Evolutionary conservation across 37 sponge, comb jelly and placozoan species (phyloP).

Genomic region (Beroe ovata): DNA sequence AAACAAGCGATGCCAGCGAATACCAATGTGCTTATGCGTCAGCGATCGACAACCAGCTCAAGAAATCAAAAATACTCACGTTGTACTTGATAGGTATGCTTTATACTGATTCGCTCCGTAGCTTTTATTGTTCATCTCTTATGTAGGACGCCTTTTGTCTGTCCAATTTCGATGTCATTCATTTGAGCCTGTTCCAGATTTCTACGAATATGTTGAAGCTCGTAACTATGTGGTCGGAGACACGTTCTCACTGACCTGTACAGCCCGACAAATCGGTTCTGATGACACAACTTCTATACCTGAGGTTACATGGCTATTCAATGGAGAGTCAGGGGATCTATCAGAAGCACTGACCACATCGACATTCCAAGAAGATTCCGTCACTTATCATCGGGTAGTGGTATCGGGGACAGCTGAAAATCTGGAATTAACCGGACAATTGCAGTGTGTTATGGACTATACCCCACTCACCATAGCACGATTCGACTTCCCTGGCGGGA

Average conservation of each 20-base stretch:
- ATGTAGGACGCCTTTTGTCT: no score
- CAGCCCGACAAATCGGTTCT: neutral
- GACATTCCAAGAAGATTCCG: neutral
- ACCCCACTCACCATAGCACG: neutral
- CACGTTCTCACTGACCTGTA: slow-evolving; percentile 27
- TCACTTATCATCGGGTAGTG: neutral
- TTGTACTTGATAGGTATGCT: neutral
- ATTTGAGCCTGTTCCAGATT: no score
- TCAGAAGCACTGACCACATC: neutral
- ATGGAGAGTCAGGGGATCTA: neutral
- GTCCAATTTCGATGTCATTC: no score
- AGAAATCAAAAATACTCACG: neutral
- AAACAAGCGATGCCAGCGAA: neutral
- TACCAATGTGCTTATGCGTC: slow-evolving; percentile 50
- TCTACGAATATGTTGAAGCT: neutral
- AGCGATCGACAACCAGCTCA: neutral
- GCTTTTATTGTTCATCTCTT: no score
- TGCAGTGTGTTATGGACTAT: slow-evolving; percentile 45
- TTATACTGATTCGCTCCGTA: no score
- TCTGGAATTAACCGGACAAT: slow-evolving; percentile 31
- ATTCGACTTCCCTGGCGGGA: slow-evolving; percentile 22
- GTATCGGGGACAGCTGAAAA: slow-evolving; percentile 12
- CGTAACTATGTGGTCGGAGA: slow-evolving; percentile 17
- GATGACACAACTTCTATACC: neutral
- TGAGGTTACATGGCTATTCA: neutral